Evolutionary conservation across 2,113 vertebrate genomes (phyloP), one percentile per base, ranked within the genome.

Genomic region (Silurus meridionalis): DNA sequence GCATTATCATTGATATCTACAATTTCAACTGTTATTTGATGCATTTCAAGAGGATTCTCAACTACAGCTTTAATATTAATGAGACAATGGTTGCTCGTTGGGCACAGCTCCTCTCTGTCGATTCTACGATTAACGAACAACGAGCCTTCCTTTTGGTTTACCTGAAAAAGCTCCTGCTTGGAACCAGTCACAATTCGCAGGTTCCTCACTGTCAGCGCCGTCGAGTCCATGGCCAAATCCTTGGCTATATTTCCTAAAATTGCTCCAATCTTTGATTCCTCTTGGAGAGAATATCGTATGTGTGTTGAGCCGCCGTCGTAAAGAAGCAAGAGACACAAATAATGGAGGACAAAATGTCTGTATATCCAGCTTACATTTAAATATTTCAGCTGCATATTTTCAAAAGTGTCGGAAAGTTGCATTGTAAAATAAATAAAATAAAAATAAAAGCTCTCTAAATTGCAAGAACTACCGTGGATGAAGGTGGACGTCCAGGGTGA

Each of bases 1-100:
- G 91, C 86, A 80, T 95, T 94, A 77, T 95, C 95, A 55, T 96
- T 95, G 5, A 94, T 79, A 86, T 95, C 95, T 0, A 93, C 21
- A 52, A 96, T 92, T 50, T 94, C 93, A 2, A 95, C 61, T 10
- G 90, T 77, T 6, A 95, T 82, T 21, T 94, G 92, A 60, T 95
- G 94, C 91, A 95, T 94, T 89, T 95, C 94, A 1, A 95, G 90
- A 8, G 94, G 95, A 77, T 94, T 93, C 90, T 95, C 94, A 2
- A 94, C 92, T 4, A 95, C 71, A 1, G 91, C 91, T 90, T 95
- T 95, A 3, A 95, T 83, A 82, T 89, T 92, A 8, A 90, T 85
- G 15, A 92, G 25, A 66, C 95, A 95, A 0, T 91, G 91, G 2
- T 77, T 84, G 0, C 57, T 92, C 77, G 92, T 91, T 84, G 64